Evolutionary conservation across 2,888 invertebrate genomes (phyloP).

Genomic region (Phyllotreta striolata): DNA sequence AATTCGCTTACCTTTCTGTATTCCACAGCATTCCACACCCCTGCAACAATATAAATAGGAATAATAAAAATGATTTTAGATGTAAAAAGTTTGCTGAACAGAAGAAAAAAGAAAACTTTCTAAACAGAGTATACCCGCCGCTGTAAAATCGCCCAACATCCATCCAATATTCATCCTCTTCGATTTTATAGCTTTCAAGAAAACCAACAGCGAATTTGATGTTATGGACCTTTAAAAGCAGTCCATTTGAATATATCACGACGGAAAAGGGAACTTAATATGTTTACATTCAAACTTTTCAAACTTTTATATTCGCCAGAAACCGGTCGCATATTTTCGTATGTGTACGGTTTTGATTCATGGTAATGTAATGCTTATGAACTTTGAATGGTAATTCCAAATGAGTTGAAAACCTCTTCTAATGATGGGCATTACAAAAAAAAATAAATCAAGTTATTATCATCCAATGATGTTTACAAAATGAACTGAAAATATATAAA

Average conservation of each 20-base stretch:
- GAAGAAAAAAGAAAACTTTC: not conserved
- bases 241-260: slow-evolving; percentile 46
- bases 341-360: slow-evolving; percentile 20
- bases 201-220: slow-evolving; percentile 40
- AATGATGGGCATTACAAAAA: too few relatives aligned
- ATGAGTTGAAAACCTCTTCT: too few relatives aligned
- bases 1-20: too few relatives aligned
- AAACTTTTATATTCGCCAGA: slow-evolving; percentile 41
- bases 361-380: slow-evolving; percentile 2
- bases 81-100: too few relatives aligned
- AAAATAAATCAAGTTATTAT: too few relatives aligned
- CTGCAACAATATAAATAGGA: too few relatives aligned
- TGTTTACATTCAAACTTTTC: slow-evolving; percentile 50
- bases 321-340: slow-evolving; percentile 35
- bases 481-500: too few relatives aligned
- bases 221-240: slow-evolving; percentile 44
- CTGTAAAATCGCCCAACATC: slow-evolving; percentile 29
- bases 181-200: slow-evolving; percentile 42
- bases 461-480: too few relatives aligned
- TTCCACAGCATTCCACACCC: too few relatives aligned
- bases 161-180: slow-evolving; percentile 45
- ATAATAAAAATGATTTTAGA: too few relatives aligned
- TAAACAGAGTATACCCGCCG: slow-evolving; percentile 16
- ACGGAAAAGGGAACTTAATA: slow-evolving; percentile 48
- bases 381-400: too few relatives aligned